Conservation (phyloP, 2,888 invertebrate genomes). For the Coelogynopora nodosa region DNA sequence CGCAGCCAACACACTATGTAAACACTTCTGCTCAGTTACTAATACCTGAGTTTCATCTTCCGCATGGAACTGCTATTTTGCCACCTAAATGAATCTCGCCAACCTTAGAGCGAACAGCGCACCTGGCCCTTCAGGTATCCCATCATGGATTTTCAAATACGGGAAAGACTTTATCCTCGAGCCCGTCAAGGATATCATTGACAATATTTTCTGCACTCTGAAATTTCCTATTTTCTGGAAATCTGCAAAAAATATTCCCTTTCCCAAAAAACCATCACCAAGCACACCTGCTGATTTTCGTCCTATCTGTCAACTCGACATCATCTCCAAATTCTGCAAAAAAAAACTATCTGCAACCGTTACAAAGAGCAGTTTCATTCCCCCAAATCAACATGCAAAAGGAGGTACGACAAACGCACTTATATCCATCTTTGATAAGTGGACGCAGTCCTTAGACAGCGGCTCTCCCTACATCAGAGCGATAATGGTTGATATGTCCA, state of each 20-base stretch:
- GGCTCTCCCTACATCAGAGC: slow-evolving; percentile 16
- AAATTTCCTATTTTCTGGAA: not conserved
- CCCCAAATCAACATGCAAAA: not conserved
- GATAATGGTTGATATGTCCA: not conserved
- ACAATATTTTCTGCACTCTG: not conserved
- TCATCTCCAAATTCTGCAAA: not conserved
- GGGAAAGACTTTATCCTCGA: slow-evolving; percentile 13
- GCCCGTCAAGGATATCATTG: slow-evolving; percentile 1
- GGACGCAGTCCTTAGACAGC: not conserved
- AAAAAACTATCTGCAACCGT: not conserved
- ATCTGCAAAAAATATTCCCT: not conserved
- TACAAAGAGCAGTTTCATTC: not conserved
- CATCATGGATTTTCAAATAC: slow-evolving; percentile 16
- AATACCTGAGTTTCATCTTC: not conserved
- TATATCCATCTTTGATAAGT: not conserved
- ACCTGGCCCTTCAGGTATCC: not conserved
- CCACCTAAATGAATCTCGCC: not conserved
- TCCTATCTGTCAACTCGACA: not conserved
- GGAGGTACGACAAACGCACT: not conserved
- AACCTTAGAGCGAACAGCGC: not conserved
- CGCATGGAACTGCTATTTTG: not conserved
- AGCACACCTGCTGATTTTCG: not conserved
- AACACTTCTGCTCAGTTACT: not conserved
- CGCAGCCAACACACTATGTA: not conserved
- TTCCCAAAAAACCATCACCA: slow-evolving; percentile 7